Evolutionary conservation across 2,113 vertebrate species (phyloP), one percentile per base, ranked within the genome.

Genomic region (Romanogobio albipinnatus): DNA sequence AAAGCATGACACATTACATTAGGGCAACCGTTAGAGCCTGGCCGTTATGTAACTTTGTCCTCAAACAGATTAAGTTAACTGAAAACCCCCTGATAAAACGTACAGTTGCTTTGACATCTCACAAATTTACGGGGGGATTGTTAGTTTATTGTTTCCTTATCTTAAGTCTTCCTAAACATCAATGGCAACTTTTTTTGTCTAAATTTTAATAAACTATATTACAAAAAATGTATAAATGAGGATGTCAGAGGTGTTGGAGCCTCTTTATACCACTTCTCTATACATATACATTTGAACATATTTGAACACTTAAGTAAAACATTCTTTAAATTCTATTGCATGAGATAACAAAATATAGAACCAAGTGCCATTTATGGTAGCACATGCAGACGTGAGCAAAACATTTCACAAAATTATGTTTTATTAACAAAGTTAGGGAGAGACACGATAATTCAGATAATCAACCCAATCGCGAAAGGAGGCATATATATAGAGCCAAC

Each of bases 41-140:
- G 59, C 78, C 10, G n/a, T 81, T 81, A 53, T 81, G 61, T 81
- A 68, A 68, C n/a, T 62, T 80, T 62, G 62, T 81, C 62, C 64
- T 43, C 7, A 82, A 71, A 70, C 29, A 82, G 64, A 82, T 82
- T 24, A 82, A 43, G 29, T 36, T 82, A 70, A 82, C 47, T 36
- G 47, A 82, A 82, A 70, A 53, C 15, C 80, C 26, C 59, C 45
- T 49, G 71, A 6, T 33, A n/a, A 70, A 59, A 79, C 36, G 11
- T 61, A 62, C 59, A 66, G 78, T 66, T 81, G 61, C n/a, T 15
- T 36, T 79, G 56, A 79, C 76, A 62, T 43, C 61, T 66, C 78
- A 33, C 22, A 79, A 29, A 49, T 33, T 76, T 29, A 71, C n/a
- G 29, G 53, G 10, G 51, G 11, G n/a, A 74, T 74, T 1, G 13